These are phyloP conservation scores for Nanger granti DNA, from an alignment of 2,113 vertebrate genomes.

Conservation along the genomic window DNA sequence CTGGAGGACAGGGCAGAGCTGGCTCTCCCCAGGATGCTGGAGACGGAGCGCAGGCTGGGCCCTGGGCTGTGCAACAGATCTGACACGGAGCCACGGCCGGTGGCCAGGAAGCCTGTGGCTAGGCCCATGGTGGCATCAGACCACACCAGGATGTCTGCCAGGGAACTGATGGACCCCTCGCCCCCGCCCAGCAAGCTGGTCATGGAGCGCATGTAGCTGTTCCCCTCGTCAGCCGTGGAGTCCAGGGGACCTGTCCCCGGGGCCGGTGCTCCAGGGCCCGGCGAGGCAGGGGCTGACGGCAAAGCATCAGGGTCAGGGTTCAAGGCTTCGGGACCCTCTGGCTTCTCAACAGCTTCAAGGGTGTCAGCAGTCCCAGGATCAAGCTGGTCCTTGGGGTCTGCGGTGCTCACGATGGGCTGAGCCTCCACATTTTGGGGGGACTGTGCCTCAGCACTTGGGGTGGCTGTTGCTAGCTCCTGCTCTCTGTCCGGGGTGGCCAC, in stretches of 20 bases:
- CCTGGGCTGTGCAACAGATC: not conserved
- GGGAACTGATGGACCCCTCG: slow-evolving; percentile 40
- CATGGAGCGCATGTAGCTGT: slow-evolving; percentile 42
- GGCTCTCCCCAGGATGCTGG: slow-evolving; percentile 18
- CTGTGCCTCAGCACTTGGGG: not conserved
- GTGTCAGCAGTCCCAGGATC: not conserved
- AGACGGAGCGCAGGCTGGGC: not conserved
- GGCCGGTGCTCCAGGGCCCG: rapidly evolving
- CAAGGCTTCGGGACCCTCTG: rapidly evolving
- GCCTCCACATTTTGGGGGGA: not conserved
- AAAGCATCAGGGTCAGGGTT: rapidly evolving
- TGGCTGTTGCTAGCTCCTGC: rapidly evolving
- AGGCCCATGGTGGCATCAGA: not conserved
- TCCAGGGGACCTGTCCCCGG: not conserved
- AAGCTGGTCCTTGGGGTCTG: rapidly evolving
- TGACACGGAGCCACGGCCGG: rapidly evolving
- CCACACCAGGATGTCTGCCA: slow-evolving; percentile 51
- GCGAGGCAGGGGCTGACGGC: rapidly evolving
- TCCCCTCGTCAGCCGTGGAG: not conserved
- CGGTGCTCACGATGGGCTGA: rapidly evolving
- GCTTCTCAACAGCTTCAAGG: not conserved
- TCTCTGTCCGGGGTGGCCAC: rapidly evolving
- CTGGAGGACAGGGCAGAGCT: not conserved
- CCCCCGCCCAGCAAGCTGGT: slow-evolving; percentile 54
- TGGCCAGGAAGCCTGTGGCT: not conserved